Percentiles rank a stretch among this genome's conserved stretches.
These are phyloP conservation scores for Mustelus asterias DNA, from an alignment of 2,113 vertebrate genomes.

Conservation along the genomic window DNA sequence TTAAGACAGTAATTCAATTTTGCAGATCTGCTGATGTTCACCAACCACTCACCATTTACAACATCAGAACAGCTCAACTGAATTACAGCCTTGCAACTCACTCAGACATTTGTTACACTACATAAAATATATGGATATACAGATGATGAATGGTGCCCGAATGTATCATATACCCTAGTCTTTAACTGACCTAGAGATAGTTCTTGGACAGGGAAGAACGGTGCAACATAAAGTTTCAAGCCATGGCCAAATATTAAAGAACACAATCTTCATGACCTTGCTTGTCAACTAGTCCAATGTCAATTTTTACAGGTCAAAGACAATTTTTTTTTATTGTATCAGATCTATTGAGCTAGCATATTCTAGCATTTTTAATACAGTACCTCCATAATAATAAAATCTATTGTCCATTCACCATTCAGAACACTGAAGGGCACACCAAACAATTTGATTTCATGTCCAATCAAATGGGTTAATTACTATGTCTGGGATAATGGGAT, in stretches of 20 bases:
- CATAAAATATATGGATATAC: neutral
- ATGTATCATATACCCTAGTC: no score
- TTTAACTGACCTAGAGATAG: neutral
- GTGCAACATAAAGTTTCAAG: neutral
- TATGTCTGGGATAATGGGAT: constrained; percentile 68
- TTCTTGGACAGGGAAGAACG: neutral
- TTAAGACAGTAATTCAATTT: constrained; percentile 28
- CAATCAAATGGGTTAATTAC: constrained; percentile 67
- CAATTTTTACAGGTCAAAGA: constrained; percentile 16
- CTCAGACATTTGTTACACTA: neutral
- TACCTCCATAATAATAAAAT: constrained; percentile 8
- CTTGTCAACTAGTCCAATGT: neutral
- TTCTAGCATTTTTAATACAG: neutral
- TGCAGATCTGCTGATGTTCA: constrained; percentile 28
- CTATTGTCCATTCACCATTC: neutral
- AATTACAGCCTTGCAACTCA: constrained; percentile 11
- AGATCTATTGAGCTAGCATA: neutral
- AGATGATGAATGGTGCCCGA: neutral
- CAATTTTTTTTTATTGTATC: neutral
- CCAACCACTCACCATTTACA: neutral
- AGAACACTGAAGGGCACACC: constrained; percentile 42
- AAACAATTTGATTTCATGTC: constrained; percentile 53
- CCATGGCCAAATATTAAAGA: neutral
- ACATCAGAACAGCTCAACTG: neutral
- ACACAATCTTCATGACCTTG: neutral